Base-by-base conservation (phyloP, 2,888 invertebrate genomes). In the Tortricodes alternella region DNA sequence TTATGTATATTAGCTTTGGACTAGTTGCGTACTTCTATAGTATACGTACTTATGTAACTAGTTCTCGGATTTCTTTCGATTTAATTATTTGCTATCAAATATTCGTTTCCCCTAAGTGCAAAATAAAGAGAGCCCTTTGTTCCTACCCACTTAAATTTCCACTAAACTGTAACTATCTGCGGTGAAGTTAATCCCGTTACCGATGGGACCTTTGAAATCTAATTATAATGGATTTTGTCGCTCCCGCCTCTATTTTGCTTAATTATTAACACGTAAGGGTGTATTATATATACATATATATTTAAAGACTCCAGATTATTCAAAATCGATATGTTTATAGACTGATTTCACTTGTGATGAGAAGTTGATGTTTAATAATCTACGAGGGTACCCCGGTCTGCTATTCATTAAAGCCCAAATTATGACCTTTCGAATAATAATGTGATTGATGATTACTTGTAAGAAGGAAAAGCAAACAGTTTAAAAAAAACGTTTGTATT, bases 221-320 rank as follows among this genome's bases (percentile, higher is more conserved):
- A 60, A 61, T 62, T 55, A 51, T 59, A 55, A 60, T 62, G 49
- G 59, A 59, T 60, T 61, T 58, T 43, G 49, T 50, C 37, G 43
- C 34, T 21, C 27, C 16, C 29, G 35, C 11, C 29, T 21, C 6
- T 15, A 24, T 29, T 39, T 23, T 48, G 21, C 48, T 46, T 34
- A 39, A 34, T 51, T 23, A 50, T 21, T 41, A 32, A 41, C 50
- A 8, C 21, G 39, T 41, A 41, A 24, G n/a, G 15, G 15, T 24
- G 23, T 41, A 41, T 24, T 24, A 16, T 24, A 15, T 24, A 6
- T 24, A 41, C 15, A 11, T 5, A 19, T 7, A 34, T 2, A 7
- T 7, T 15, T 15, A 15, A 34, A 6, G 27, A 6, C 8, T 2
- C 7, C 27, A 2, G 27, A 27, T 27, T 27, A n/a, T n/a, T n/a